Evolutionary conservation across 2,797 vertebrate species (phyloP).

Genomic region (Epinephelus malabaricus): DNA sequence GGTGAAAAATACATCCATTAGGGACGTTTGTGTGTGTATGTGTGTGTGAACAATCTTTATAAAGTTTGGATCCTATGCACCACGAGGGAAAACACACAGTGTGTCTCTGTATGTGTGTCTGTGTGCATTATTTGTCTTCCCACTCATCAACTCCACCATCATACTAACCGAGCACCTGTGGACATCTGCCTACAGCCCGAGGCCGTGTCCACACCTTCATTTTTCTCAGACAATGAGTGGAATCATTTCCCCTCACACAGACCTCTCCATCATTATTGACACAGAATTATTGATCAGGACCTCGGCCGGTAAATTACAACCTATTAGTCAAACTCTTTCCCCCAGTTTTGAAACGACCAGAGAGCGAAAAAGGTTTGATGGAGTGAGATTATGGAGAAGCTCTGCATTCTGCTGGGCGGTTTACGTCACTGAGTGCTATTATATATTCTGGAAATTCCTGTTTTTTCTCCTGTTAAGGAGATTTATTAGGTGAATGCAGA

Average conservation of each 20-base stretch:
- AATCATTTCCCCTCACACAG: constrained; percentile 72
- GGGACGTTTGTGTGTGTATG: constrained; percentile 11
- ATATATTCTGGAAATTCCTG: constrained; percentile 8
- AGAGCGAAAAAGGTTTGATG: constrained; percentile 44
- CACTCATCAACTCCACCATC: constrained; percentile 69
- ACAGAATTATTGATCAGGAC: constrained; percentile 78
- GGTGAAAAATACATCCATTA: constrained; percentile 61
- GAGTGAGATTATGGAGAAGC: constrained; percentile 49
- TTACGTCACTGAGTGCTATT: constrained; percentile 11
- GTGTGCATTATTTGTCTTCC: constrained; percentile 63
- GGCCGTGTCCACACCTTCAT: constrained; percentile 76
- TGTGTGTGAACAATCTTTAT: constrained; percentile 7
- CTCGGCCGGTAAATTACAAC: constrained; percentile 73
- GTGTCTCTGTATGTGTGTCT: constrained; percentile 17
- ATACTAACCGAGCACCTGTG: constrained; percentile 73
- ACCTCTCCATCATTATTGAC: constrained; percentile 85
- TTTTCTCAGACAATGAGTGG: constrained; percentile 84
- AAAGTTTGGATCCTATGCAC: constrained; percentile 59
- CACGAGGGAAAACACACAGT: constrained; percentile 30
- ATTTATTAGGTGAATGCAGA: constrained; percentile 67
- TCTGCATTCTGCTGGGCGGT: constrained; percentile 7
- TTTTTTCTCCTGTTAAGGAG: constrained; percentile 38
- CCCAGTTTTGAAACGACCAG: constrained; percentile 60
- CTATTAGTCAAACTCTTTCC: constrained; percentile 81
- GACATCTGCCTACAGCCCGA: constrained; percentile 70